Evolutionary conservation across 2,888 invertebrate genomes (phyloP).

Genomic region (Sussaba pulchella): DNA sequence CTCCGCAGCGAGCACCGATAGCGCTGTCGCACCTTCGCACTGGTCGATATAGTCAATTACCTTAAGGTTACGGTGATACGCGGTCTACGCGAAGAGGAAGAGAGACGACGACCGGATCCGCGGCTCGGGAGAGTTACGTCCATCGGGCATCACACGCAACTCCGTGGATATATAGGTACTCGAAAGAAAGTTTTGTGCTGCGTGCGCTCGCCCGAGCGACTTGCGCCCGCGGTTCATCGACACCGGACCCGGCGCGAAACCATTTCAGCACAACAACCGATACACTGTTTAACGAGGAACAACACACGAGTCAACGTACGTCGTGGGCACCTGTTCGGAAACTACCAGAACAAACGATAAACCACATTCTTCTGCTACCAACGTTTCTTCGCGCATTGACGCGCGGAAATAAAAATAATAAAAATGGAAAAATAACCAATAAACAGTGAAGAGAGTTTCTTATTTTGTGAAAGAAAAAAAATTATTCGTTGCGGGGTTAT

Average conservation of each 20-base stretch:
- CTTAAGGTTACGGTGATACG: no score
- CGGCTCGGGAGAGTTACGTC: slow-evolving; percentile 62
- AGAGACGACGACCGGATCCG: slow-evolving; percentile 64
- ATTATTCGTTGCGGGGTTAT: neutral
- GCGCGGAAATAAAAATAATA: neutral
- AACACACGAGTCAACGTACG: slow-evolving; percentile 11
- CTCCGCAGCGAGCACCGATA: no score
- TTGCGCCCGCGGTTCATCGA: slow-evolving; percentile 76
- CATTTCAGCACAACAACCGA: slow-evolving; percentile 37
- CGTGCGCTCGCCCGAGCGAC: slow-evolving; percentile 34
- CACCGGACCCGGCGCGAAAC: slow-evolving; percentile 65
- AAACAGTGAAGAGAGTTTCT: neutral
- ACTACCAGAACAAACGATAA: slow-evolving; percentile 17
- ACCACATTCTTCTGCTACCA: neutral
- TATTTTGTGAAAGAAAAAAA: neutral
- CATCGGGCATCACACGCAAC: slow-evolving; percentile 52
- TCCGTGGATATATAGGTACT: no score
- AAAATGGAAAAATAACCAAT: neutral
- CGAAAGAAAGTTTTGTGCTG: slow-evolving; percentile 73
- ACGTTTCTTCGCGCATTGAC: no score
- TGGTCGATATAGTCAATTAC: no score
- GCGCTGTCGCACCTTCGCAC: no score
- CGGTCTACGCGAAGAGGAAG: no score
- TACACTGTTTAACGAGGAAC: slow-evolving; percentile 24
- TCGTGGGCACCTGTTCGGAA: slow-evolving; percentile 51